phyloP scores from a whole-genome alignment of 1,140 invertebrate genomes.

The Rhyzopertha dominica region DNA sequence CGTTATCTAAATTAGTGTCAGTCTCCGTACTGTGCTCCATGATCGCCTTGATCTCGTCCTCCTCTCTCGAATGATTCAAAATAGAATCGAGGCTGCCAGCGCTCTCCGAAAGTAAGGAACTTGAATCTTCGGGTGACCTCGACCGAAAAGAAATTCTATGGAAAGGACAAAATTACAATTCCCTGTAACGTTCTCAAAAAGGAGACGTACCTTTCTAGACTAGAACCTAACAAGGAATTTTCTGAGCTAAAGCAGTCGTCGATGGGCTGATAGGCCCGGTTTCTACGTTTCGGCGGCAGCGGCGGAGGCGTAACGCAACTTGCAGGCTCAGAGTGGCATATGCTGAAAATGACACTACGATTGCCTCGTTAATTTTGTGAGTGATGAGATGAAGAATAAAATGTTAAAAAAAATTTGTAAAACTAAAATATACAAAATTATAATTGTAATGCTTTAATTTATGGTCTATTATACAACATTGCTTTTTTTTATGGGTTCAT shows the following conservation, averaged over 20 bases:
- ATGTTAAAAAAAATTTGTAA: too few species aligned
- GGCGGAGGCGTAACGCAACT: conserved; percentile 56
- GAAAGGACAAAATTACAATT: conserved; percentile 16
- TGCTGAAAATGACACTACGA: conserved; percentile 24
- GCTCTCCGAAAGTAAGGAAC: conserved; percentile 64
- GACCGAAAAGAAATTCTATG: conserved; percentile 56
- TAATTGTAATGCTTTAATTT: too few species aligned
- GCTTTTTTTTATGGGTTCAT: too few species aligned
- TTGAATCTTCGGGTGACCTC: conserved; percentile 62
- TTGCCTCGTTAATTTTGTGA: too few species aligned
- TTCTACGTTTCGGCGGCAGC: conserved; percentile 68
- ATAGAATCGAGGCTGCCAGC: conserved; percentile 80
- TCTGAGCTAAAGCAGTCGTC: conserved; percentile 50
- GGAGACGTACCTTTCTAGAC: conserved; percentile 51
- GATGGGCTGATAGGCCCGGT: conserved; percentile 47
- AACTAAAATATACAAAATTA: too few species aligned
- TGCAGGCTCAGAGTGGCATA: conserved; percentile 25
- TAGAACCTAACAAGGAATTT: conserved; percentile 49
- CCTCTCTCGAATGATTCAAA: conserved; percentile 73
- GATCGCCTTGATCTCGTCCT: conserved; percentile 59
- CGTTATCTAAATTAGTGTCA: conserved; percentile 37
- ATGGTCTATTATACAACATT: too few species aligned
- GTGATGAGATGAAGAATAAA: too few species aligned
- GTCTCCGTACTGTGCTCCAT: conserved; percentile 51
- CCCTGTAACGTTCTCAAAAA: background rate